Conservation (phyloP, 2,113 vertebrate species). For the Stomatorhinus ivindoensis region DNA sequence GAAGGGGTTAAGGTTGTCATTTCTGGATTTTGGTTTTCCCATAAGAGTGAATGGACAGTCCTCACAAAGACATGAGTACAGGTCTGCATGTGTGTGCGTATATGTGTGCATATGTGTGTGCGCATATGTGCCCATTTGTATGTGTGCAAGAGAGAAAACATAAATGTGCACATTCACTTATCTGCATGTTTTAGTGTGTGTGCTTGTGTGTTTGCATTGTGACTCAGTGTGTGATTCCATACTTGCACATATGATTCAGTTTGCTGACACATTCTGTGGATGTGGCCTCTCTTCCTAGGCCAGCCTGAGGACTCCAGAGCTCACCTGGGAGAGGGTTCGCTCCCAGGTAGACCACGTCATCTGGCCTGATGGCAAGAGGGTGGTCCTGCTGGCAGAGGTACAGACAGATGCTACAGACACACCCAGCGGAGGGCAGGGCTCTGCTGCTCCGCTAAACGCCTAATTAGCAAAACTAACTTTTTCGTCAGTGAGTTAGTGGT, state of each 20-base stretch:
- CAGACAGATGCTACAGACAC: neutral
- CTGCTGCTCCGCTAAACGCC: neutral
- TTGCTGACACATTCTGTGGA: neutral
- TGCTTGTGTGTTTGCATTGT: neutral
- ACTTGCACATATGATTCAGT: neutral
- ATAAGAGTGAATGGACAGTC: neutral
- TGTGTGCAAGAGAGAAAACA: neutral
- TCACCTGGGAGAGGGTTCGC: slow-evolving; percentile 95
- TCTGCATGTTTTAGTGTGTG: neutral
- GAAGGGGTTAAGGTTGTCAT: neutral
- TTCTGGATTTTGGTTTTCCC: neutral
- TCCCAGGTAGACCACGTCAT: slow-evolving; percentile 97
- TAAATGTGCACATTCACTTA: neutral
- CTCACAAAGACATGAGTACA: neutral
- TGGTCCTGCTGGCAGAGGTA: slow-evolving; percentile 94
- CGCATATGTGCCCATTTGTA: neutral
- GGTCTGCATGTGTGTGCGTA: neutral
- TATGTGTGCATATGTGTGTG: neutral
- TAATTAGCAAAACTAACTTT: neutral
- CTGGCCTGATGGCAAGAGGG: slow-evolving; percentile 94
- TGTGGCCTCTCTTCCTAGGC: slow-evolving; percentile 58
- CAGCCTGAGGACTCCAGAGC: slow-evolving; percentile 89
- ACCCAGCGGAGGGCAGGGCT: neutral
- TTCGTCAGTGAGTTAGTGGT: neutral
- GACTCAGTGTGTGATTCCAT: neutral